Evolutionary conservation across 1,140 invertebrate species (phyloP).

Genomic region (Intoshia linei): DNA sequence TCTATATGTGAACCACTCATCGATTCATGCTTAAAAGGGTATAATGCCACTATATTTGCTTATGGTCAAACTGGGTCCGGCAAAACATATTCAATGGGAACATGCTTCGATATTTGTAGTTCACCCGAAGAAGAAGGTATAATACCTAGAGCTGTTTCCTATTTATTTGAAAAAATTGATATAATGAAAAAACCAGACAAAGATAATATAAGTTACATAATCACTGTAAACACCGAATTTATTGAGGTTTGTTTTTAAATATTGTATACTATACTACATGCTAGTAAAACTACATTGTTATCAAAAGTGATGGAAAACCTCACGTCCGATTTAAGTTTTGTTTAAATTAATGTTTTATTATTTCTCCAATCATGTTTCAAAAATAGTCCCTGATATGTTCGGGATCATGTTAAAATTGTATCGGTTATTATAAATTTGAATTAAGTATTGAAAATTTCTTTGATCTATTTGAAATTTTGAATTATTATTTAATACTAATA

Average conservation of each 20-base stretch:
- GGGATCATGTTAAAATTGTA: neutral
- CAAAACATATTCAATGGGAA: constrained; percentile 95
- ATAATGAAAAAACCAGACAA: constrained; percentile 13
- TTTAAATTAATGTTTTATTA: too few relatives aligned
- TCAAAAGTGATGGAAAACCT: too few relatives aligned
- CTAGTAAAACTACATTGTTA: neutral
- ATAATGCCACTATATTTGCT: constrained; percentile 26
- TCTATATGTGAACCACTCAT: neutral
- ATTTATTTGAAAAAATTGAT: constrained; percentile 31
- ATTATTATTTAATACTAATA: neutral
- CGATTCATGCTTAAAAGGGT: constrained; percentile 20
- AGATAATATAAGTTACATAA: constrained; percentile 18
- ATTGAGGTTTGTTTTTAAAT: constrained; percentile 13
- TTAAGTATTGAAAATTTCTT: neutral
- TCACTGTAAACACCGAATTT: constrained; percentile 24
- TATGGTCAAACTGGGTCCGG: constrained; percentile 30
- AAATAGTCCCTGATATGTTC: too few relatives aligned
- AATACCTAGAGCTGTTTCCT: constrained; percentile 23
- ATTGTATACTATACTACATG: neutral
- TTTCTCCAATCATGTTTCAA: too few relatives aligned
- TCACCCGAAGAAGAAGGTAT: constrained; percentile 18
- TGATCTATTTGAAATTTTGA: neutral
- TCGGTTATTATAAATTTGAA: neutral
- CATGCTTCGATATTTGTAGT: constrained; percentile 51
- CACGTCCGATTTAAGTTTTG: too few relatives aligned